Evolutionary conservation across 2,888 invertebrate species (phyloP).

Genomic region (Sinopyrophorus schimmeli): DNA sequence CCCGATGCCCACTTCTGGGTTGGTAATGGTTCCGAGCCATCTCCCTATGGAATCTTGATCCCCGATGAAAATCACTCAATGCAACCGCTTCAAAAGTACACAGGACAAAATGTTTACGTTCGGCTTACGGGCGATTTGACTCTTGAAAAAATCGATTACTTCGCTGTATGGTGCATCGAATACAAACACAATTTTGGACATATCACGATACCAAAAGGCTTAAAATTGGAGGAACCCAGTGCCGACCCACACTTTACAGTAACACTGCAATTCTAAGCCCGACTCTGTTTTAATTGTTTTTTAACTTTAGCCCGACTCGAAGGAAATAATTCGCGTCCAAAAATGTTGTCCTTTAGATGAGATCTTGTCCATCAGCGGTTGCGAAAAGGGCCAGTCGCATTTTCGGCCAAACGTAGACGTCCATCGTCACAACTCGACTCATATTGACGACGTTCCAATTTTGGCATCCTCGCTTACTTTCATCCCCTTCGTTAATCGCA

Average conservation of each 20-base stretch:
- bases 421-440: slow-evolving; percentile 37
- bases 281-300: slow-evolving; percentile 4
- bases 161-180: slow-evolving; percentile 37
- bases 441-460: slow-evolving; percentile 37
- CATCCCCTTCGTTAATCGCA: slow-evolving; percentile 31
- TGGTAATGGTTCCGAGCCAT: slow-evolving; percentile 35
- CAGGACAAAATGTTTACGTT: slow-evolving; percentile 39
- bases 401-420: slow-evolving; percentile 33
- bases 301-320: slow-evolving; percentile 30
- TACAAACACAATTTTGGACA: slow-evolving; percentile 32
- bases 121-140: slow-evolving; percentile 36
- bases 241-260: slow-evolving; percentile 1
- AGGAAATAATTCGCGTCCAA: slow-evolving; percentile 36
- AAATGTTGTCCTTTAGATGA: slow-evolving; percentile 39
- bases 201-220: slow-evolving; percentile 16
- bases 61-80: slow-evolving; percentile 35
- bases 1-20: slow-evolving; percentile 40
- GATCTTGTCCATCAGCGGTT: slow-evolving; percentile 27
- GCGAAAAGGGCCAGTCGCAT: slow-evolving; percentile 11
- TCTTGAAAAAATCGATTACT: slow-evolving; percentile 39
- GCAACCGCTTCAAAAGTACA: slow-evolving; percentile 27
- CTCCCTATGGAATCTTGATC: slow-evolving; percentile 24
- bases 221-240: slow-evolving; percentile 10
- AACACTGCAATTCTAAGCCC: too few relatives aligned
- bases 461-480: slow-evolving; percentile 23